These are phyloP conservation scores for Ganaspis brasiliensis DNA, from an alignment of 2,888 invertebrate species.

Conservation along the genomic window DNA sequence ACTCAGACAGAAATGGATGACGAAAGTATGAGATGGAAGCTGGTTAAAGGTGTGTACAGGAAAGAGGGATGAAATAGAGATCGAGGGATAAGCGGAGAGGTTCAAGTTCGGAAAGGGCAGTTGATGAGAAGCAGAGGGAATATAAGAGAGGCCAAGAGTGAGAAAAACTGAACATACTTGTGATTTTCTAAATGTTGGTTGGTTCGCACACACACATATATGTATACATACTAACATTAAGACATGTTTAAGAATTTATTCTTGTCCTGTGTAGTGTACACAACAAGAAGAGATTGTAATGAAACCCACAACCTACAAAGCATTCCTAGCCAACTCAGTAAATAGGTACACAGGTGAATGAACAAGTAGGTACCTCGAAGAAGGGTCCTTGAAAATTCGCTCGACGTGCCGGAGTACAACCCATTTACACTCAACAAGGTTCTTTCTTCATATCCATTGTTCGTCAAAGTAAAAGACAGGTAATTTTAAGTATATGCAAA, in stretches of 20 bases:
- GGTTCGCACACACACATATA: constrained; percentile 24
- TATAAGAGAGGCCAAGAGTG: constrained; percentile 26
- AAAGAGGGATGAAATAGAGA: neutral
- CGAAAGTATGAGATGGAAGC: constrained; percentile 35
- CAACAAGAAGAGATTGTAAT: constrained; percentile 2
- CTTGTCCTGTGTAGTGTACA: neutral
- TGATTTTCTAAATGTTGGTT: neutral
- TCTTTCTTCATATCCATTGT: constrained; percentile 39
- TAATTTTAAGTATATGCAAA: constrained; percentile 33
- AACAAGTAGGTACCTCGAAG: constrained; percentile 30
- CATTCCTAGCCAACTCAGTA: neutral
- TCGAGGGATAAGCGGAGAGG: constrained; percentile 13
- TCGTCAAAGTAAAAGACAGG: constrained; percentile 14
- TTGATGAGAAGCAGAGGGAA: constrained; percentile 41
- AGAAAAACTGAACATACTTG: constrained; percentile 24
- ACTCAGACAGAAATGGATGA: constrained; percentile 45
- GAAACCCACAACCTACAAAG: neutral
- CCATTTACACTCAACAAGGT: constrained; percentile 36
- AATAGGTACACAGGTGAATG: constrained; percentile 33
- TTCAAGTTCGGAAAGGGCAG: constrained; percentile 33
- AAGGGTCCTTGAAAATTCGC: constrained; percentile 35
- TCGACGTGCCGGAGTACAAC: constrained; percentile 27
- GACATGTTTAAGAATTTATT: neutral
- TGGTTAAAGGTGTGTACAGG: constrained; percentile 14
- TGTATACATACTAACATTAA: neutral